Evolutionary conservation across 2,797 vertebrate genomes (phyloP).

Genomic region (Chelonia mydas): DNA sequence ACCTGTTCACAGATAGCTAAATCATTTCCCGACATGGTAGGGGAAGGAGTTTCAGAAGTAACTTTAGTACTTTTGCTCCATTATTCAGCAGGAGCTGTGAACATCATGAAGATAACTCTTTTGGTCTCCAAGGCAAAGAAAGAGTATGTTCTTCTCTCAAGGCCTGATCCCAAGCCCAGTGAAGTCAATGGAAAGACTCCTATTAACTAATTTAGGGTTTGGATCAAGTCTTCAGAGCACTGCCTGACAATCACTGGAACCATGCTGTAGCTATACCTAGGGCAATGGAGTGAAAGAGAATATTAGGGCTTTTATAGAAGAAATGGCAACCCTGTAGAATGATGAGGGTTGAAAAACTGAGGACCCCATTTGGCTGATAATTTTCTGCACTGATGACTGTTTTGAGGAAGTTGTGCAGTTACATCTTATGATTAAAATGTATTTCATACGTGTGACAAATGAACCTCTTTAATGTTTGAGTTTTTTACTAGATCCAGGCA

Average conservation of each 20-base stretch:
- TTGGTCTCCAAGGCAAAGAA: not conserved
- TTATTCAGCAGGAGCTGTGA: not conserved
- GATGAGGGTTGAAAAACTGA: not conserved
- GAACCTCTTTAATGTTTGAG: not conserved
- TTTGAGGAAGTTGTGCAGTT: not conserved
- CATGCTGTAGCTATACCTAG: not conserved
- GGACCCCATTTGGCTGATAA: not conserved
- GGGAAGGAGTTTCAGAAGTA: not conserved
- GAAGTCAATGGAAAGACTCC: not conserved
- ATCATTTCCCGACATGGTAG: not conserved
- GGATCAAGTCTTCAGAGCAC: not conserved
- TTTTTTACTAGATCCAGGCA: not conserved
- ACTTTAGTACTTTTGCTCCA: not conserved
- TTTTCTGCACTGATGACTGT: not conserved
- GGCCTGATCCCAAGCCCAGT: not conserved
- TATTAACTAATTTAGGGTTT: not conserved
- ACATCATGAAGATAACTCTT: not conserved
- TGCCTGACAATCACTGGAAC: not conserved
- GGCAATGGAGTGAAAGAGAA: not conserved
- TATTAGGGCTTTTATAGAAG: not conserved
- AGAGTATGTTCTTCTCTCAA: not conserved
- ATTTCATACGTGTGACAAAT: not conserved
- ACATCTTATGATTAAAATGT: not conserved
- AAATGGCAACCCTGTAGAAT: not conserved
- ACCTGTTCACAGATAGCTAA: not conserved